Percentiles rank a stretch among this genome's conserved stretches.
Evolutionary conservation across 2,797 vertebrate genomes (phyloP).

Genomic region (Margarornis squamiger): DNA sequence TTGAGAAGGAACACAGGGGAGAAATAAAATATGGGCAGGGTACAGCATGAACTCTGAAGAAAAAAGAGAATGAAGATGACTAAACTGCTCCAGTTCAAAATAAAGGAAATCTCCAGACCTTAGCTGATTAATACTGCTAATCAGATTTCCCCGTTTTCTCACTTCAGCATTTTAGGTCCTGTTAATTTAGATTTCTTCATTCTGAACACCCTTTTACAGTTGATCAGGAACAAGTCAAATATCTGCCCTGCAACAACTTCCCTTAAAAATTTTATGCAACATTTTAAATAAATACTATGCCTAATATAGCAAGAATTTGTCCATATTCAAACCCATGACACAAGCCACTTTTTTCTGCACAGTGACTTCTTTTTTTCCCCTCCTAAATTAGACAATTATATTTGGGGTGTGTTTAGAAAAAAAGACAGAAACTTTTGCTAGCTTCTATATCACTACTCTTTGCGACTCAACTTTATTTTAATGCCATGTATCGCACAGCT

Average conservation of each 20-base stretch:
- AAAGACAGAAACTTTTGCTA: slow-evolving; percentile 27
- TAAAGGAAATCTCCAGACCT: not conserved
- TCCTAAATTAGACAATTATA: not conserved
- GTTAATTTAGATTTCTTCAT: slow-evolving; percentile 43
- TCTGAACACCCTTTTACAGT: not conserved
- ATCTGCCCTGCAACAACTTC: not conserved
- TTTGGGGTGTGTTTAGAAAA: not conserved
- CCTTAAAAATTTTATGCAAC: not conserved
- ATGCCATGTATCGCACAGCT: not conserved
- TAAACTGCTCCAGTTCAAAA: not conserved
- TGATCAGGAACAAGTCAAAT: not conserved
- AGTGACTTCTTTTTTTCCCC: not conserved
- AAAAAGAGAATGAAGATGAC: not conserved
- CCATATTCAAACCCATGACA: not conserved
- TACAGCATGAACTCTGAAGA: not conserved
- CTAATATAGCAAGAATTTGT: not conserved
- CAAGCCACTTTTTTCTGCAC: not conserved
- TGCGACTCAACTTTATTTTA: slow-evolving; percentile 42
- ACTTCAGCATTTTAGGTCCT: not conserved
- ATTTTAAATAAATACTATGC: not conserved
- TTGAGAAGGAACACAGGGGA: not conserved
- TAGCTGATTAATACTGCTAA: not conserved
- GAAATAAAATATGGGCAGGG: not conserved
- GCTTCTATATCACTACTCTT: slow-evolving; percentile 15
- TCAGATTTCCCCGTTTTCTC: slow-evolving; percentile 5